phyloP scores from a whole-genome alignment of 2,113 vertebrate species.

The Pterocles gutturalis region DNA sequence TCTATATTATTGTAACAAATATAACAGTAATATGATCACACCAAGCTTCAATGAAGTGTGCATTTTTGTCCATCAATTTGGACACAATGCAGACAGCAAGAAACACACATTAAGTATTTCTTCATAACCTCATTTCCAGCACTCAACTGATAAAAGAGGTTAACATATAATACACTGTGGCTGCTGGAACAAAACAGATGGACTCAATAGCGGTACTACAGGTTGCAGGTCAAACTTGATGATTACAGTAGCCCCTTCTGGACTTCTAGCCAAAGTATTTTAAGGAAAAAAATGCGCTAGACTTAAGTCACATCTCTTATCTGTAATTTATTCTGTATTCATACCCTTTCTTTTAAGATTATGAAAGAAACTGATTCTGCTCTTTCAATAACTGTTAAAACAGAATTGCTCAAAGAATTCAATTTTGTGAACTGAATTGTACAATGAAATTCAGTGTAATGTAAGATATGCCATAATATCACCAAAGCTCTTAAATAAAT shows the following conservation, averaged over 20 bases:
- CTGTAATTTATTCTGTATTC: not conserved
- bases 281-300: not conserved
- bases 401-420: not conserved
- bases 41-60: not conserved
- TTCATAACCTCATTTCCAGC: not conserved
- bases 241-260: not conserved
- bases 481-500: not conserved
- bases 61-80: not conserved
- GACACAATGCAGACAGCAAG: not conserved
- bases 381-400: not conserved
- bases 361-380: conserved; percentile 1
- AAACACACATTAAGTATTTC: not conserved
- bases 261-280: not conserved
- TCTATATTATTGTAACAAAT: not conserved
- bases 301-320: not conserved
- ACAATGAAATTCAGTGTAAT: not conserved
- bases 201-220: not conserved
- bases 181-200: not conserved
- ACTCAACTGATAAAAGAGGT: not conserved
- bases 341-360: not conserved
- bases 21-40: not conserved
- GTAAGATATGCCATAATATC: not conserved
- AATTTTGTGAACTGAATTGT: not conserved
- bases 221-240: not conserved
- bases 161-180: not conserved